Base-by-base conservation (phyloP, 2,797 vertebrate species). In the Poecilia velifera region DNA sequence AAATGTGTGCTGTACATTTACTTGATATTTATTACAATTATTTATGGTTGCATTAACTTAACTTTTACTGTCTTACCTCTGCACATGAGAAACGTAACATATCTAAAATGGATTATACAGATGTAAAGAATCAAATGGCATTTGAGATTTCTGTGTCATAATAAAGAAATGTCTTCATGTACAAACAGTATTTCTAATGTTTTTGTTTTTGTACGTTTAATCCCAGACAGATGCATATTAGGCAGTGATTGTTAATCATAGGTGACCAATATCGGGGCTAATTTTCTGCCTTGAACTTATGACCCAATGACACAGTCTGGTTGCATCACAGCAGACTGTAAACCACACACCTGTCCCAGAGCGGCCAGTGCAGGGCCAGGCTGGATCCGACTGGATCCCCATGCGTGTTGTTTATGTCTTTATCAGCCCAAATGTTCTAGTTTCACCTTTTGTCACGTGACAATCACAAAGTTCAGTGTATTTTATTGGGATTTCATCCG, bases 11-110 rank as follows among this genome's bases (percentile, higher is more conserved):
- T 97, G 97, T 96, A 96, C 96, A 97, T 96, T 97, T 96, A 97
- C 96, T 97, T 96, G 97, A 91, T 99, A 99, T 99, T 98, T 99
- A 99, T 99, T 98, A 97, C 95, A 96, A 94, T 97, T 98, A 99
- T 99, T 98, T 98, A 98, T 99, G 97, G 95, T 97, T 97, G 96
- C 97, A 97, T 97, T 97, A 97, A 97, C 94, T 95, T 94, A 94
- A 96, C 94, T 96, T 96, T 96, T 96, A 91, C 92, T 95, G 88
- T 97, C 97, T 96, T 95, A 96, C 94, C 95, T 96, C 95, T 95
- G 93, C 95, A 94, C 96, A 96, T 96, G 90, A 93, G 93, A 94
- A 95, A 94, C 92, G 85, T 94, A 95, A 96, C 96, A 95, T 95
- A 95, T 95, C 96, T 97, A 96, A 97, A 97, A 97, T 90, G 92